Evolutionary conservation across 2,888 invertebrate genomes (phyloP), one percentile per base, ranked within the genome.

Genomic region (Parelbella ahira): DNA sequence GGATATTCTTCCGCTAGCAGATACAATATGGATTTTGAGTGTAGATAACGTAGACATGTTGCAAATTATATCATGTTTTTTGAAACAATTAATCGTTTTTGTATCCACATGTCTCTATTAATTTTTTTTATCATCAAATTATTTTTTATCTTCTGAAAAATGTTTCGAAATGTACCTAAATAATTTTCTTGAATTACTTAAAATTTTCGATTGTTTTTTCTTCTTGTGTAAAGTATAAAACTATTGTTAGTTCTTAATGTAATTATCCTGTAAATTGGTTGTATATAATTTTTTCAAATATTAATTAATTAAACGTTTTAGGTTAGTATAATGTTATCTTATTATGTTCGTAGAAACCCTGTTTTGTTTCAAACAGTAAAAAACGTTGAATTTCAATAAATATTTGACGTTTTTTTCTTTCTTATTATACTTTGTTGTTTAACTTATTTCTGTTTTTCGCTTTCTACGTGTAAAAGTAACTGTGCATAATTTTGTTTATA

Each of bases 191-290:
- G n/a, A 20, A 13, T 13, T 39, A 47, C 45, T 44, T 48, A 42
- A 36, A 20, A 20, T 20, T 28, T 29, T 48, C 15, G 13, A 9
- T 29, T 50, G n/a, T n/a, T n/a, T n/a, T n/a, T n/a, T n/a, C n/a
- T n/a, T n/a, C n/a, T n/a, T n/a, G n/a, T 65, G 52, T 67, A 60
- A 54, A 45, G 49, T 60, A 60, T 55, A 57, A 45, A 41, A 32
- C 50, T 54, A 48, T 46, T 49, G 3, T 48, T 58, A 62, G 48
- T 42, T 47, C 28, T 37, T 44, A 51, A 47, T 54, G 51, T 64
- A 67, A 68, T 54, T 60, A 60, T 37, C 67, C 56, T 84, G 81
- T 86, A 82, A 71, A 86, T 82, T 83, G 82, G 77, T 82, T 86
- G 86, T 86, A 86, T 64, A 86, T 84, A 83, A 70, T 76, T 69